Evolutionary conservation across 2,888 invertebrate species (phyloP).

Genomic region (Dioctria linearis): DNA sequence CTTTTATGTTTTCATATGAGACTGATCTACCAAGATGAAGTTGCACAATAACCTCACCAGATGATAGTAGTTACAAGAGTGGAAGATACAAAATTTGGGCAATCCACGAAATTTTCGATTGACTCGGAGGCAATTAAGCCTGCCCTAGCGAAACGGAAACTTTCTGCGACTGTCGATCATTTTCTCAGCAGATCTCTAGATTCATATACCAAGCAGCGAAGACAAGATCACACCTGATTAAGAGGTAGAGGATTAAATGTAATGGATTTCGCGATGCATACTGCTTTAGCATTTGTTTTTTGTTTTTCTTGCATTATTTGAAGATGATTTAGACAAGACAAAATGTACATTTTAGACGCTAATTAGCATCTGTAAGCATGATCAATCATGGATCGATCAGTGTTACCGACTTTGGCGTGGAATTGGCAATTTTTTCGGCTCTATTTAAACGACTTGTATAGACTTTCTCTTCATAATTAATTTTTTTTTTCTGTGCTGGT

Average conservation of each 20-base stretch:
- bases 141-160: not conserved
- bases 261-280: too few relatives aligned
- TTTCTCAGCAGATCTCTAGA: not conserved
- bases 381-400: not conserved
- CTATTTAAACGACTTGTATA: not conserved
- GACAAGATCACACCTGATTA: not conserved
- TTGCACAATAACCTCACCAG: conserved; percentile 34
- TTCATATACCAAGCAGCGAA: not conserved
- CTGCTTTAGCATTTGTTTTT: not conserved
- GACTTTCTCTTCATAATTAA: not conserved
- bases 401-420: not conserved
- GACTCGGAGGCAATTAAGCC: not conserved
- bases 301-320: not conserved
- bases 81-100: conserved; percentile 27
- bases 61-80: not conserved
- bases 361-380: not conserved
- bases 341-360: not conserved
- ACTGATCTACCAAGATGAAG: conserved; percentile 22
- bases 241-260: not conserved
- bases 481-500: not conserved
- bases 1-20: conserved; percentile 45
- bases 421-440: not conserved
- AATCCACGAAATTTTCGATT: not conserved
- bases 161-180: not conserved
- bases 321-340: not conserved